Conservation (phyloP, 2,797 vertebrate species). For the Coccyzus lansbergi region DNA sequence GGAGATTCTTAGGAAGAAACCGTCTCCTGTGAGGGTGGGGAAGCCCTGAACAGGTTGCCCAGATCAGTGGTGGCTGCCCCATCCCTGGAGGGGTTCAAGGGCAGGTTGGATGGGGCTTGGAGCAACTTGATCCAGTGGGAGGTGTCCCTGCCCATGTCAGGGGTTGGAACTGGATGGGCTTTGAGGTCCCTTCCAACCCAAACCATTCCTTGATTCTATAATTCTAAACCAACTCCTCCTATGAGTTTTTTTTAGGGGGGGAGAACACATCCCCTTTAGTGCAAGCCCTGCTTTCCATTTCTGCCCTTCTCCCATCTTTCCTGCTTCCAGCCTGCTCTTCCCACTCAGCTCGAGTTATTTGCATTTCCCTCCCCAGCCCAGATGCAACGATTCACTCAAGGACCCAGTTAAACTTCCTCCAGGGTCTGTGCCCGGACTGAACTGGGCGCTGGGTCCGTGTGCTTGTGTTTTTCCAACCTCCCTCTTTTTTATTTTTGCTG, state of each 20-base stretch:
- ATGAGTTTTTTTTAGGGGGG: rapidly evolving
- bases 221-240: too few species aligned
- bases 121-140: too few species aligned
- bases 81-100: too few species aligned
- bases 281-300: neutral
- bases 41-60: too few species aligned
- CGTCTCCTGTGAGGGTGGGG: too few species aligned
- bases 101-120: too few species aligned
- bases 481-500: neutral
- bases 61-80: too few species aligned
- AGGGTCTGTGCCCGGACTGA: neutral
- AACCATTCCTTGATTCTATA: too few species aligned
- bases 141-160: too few species aligned
- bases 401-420: neutral
- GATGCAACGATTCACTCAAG: neutral
- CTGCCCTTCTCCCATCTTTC: neutral
- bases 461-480: neutral
- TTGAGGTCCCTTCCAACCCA: too few species aligned
- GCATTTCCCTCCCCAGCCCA: neutral
- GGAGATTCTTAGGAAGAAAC: too few species aligned
- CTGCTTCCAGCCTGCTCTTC: neutral
- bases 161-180: too few species aligned
- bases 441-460: rapidly evolving
- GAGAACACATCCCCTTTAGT: neutral
- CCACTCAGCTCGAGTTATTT: neutral